Conservation (phyloP, 35 echinoderm and acorn worm species). For the Patiria miniata region DNA sequence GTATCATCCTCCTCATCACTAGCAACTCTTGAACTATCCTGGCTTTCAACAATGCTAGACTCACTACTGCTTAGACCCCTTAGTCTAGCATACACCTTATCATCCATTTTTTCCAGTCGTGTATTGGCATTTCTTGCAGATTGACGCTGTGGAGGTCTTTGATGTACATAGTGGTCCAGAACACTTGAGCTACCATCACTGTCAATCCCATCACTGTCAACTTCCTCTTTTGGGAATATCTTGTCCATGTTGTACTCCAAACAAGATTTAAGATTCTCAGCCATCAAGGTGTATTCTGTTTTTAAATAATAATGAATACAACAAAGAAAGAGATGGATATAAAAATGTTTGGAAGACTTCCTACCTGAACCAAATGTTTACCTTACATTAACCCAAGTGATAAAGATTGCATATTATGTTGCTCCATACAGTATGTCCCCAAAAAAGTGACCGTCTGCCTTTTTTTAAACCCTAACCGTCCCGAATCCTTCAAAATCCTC, state of each 20-base stretch:
- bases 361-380: too few species aligned
- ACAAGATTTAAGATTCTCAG: conserved; percentile 49
- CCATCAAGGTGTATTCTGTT: conserved; percentile 67
- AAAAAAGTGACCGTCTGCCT: too few species aligned
- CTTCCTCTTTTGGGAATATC: not conserved
- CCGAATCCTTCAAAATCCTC: too few species aligned
- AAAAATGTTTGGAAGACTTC: too few species aligned
- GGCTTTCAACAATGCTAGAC: not conserved
- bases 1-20: not conserved
- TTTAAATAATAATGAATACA: conserved; percentile 10
- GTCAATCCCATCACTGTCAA: not conserved
- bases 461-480: too few species aligned
- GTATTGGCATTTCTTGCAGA: conserved; percentile 17
- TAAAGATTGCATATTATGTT: too few species aligned
- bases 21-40: not conserved
- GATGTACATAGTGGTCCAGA: not conserved
- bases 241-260: conserved; percentile 27
- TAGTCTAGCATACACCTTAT: conserved; percentile 17
- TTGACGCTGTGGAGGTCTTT: not conserved
- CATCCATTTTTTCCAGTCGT: not conserved
- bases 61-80: conserved; percentile 17
- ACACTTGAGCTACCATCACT: not conserved
- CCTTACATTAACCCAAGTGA: too few species aligned
- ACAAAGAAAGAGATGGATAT: too few species aligned
- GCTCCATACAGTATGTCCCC: too few species aligned